Conservation (phyloP, 1,140 invertebrate species). For the Listronotus bonariensis region DNA sequence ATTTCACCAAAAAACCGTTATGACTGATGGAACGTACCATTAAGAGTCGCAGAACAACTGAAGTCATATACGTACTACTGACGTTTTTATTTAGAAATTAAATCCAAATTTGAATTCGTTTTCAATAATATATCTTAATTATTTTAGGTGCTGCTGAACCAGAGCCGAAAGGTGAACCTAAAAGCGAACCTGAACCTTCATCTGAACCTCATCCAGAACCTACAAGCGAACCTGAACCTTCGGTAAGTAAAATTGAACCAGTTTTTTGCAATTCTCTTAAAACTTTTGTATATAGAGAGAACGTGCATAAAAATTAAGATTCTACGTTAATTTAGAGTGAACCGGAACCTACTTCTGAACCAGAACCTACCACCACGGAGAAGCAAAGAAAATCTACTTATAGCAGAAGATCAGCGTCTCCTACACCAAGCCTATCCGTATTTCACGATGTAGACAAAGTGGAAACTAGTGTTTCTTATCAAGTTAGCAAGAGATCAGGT, state of each 20-base stretch:
- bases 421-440: constrained; percentile 37
- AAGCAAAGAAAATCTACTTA: constrained; percentile 52
- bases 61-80: too few relatives aligned
- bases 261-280: background rate
- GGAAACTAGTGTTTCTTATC: constrained; percentile 64
- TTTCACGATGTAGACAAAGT: constrained; percentile 58
- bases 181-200: constrained; percentile 53
- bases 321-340: constrained; percentile 43
- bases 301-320: too few relatives aligned
- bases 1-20: too few relatives aligned
- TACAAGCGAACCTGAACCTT: constrained; percentile 51
- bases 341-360: constrained; percentile 52
- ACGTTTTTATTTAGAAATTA: too few relatives aligned
- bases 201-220: constrained; percentile 53
- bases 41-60: too few relatives aligned
- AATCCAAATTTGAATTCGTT: too few relatives aligned
- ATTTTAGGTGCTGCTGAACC: constrained; percentile 38
- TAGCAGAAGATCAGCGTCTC: constrained; percentile 57
- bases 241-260: constrained; percentile 44
- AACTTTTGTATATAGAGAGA: background rate
- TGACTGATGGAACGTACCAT: too few relatives aligned
- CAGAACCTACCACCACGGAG: constrained; percentile 45
- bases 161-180: constrained; percentile 55
- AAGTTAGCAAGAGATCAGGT: constrained; percentile 64
- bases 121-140: too few relatives aligned